Base-by-base conservation (phyloP, 1,140 invertebrate species). In the Harlomillsia oculata region DNA sequence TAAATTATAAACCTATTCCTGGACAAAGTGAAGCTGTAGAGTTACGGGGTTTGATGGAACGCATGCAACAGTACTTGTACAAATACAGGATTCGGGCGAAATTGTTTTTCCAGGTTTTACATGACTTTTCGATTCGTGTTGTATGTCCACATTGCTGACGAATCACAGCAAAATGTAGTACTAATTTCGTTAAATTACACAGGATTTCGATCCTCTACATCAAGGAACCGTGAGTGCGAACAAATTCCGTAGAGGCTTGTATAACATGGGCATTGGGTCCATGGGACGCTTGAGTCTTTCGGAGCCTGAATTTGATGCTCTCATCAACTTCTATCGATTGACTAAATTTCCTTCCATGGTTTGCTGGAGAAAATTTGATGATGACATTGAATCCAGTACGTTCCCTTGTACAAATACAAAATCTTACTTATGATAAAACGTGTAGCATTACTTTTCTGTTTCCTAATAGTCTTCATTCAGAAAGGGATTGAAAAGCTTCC, bases 351-450 rank as follows among this genome's bases (percentile, higher is more conserved):
- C 53, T 6, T 49, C 53, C 3, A 53, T 56, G 53, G 63, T 46
- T 3, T 65, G 63, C 44, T 65, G 63, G 63, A 59, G 63, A 57
- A 65, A 65, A 39, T 65, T 65, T 36, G 63, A 65, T 36, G 23
- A 30, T 18, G 59, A 65, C 18, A 65, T 65, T 43, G 63, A 65
- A 44, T 65, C 63, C 6, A 62, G 63, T 65, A 56, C 51, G 45
- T n/a, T n/a, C n/a, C n/a, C n/a, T n/a, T n/a, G n/a, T 28, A 20
- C 5, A 21, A 30, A 3, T 36, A 26, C 5, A n/a, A 34, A 26
- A n/a, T n/a, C n/a, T n/a, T n/a, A n/a, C n/a, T n/a, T n/a, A n/a
- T n/a, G n/a, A n/a, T n/a, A n/a, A n/a, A n/a, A 18, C 8, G 11
- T 8, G 6, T 45, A 8, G 4, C 16, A 18, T 45, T 45, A 23